Percentiles rank a stretch among this genome's conserved stretches.
Conservation (phyloP, 1,140 invertebrate genomes). For the Drosophila nasuta region DNA sequence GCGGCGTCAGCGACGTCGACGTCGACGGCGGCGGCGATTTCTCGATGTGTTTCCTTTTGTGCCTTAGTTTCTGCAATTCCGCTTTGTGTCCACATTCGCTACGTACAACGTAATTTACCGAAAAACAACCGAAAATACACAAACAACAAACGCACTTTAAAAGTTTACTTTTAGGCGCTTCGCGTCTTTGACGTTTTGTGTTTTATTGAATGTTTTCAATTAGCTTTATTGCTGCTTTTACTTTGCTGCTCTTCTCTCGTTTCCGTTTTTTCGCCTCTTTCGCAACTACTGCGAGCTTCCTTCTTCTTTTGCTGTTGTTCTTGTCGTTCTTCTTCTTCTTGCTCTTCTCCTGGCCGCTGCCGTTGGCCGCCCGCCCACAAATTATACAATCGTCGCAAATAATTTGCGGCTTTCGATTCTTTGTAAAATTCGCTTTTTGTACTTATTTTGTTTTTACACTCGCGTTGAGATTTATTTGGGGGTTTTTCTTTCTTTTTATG, state of each 20-base stretch:
- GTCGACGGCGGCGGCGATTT: slow-evolving; percentile 48
- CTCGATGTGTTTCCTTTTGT: slow-evolving; percentile 61
- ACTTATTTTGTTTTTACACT: slow-evolving; percentile 23
- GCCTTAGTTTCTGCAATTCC: slow-evolving; percentile 66
- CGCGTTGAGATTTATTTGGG: slow-evolving; percentile 4
- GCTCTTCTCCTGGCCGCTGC: slow-evolving; percentile 58
- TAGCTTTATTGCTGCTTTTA: slow-evolving; percentile 7
- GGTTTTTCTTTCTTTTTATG: not conserved
- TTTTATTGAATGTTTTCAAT: slow-evolving; percentile 5
- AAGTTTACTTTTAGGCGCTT: slow-evolving; percentile 10
- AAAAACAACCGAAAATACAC: slow-evolving; percentile 52
- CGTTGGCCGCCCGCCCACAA: slow-evolving; percentile 63
- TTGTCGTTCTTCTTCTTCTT: not conserved
- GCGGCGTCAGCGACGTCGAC: slow-evolving; percentile 29
- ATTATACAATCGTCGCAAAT: slow-evolving; percentile 70
- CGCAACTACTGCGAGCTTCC: not conserved
- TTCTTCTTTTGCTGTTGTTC: slow-evolving; percentile 5
- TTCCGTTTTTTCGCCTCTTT: slow-evolving; percentile 25
- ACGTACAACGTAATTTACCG: slow-evolving; percentile 51
- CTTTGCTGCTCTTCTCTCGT: slow-evolving; percentile 11
- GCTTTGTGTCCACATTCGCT: slow-evolving; percentile 70
- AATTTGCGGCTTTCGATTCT: slow-evolving; percentile 29
- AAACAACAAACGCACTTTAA: slow-evolving; percentile 53
- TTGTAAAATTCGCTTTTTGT: slow-evolving; percentile 1
- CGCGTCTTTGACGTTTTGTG: not conserved